phyloP scores from a whole-genome alignment of 1,140 invertebrate species.

The Stegodyphus dumicola region DNA sequence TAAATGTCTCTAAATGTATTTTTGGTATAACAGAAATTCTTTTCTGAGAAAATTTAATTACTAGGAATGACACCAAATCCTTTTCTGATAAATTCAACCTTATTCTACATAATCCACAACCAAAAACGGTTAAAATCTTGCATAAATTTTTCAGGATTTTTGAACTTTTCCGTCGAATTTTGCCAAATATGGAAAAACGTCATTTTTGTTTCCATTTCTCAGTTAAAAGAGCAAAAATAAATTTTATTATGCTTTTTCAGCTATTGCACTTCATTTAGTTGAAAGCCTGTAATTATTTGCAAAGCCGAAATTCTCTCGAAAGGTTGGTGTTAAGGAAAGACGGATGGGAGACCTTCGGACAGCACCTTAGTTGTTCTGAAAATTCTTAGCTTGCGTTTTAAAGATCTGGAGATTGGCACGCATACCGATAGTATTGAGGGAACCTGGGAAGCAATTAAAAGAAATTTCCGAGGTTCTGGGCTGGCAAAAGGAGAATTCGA shows the following conservation, averaged over 20 bases:
- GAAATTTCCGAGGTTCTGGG: too few species aligned
- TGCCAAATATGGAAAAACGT: slow-evolving; percentile 21
- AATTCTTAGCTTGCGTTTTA: too few species aligned
- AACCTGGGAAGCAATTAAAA: too few species aligned
- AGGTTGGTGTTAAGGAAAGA: too few species aligned
- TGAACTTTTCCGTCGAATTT: slow-evolving; percentile 66
- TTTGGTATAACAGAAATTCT: slow-evolving; percentile 31
- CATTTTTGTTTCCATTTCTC: neutral
- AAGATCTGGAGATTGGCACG: too few species aligned
- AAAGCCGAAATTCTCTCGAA: too few species aligned
- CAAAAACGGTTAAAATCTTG: slow-evolving; percentile 64
- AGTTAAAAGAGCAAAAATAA: neutral
- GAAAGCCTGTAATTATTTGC: too few species aligned
- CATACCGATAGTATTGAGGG: too few species aligned
- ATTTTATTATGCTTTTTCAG: neutral
- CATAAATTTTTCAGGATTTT: slow-evolving; percentile 67
- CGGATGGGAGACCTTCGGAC: too few species aligned
- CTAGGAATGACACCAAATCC: slow-evolving; percentile 32
- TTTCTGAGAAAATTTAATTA: slow-evolving; percentile 49
- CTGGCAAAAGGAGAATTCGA: too few species aligned
- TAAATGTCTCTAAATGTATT: slow-evolving; percentile 64
- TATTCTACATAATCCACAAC: slow-evolving; percentile 63
- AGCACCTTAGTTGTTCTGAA: too few species aligned
- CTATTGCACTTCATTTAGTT: too few species aligned
- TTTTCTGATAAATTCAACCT: slow-evolving; percentile 35